A percentile compares a stretch with the other conserved stretches of the same genome.
These are phyloP conservation scores for Borostomias antarcticus DNA, from an alignment of 2,797 vertebrate genomes.

Conservation along the genomic window DNA sequence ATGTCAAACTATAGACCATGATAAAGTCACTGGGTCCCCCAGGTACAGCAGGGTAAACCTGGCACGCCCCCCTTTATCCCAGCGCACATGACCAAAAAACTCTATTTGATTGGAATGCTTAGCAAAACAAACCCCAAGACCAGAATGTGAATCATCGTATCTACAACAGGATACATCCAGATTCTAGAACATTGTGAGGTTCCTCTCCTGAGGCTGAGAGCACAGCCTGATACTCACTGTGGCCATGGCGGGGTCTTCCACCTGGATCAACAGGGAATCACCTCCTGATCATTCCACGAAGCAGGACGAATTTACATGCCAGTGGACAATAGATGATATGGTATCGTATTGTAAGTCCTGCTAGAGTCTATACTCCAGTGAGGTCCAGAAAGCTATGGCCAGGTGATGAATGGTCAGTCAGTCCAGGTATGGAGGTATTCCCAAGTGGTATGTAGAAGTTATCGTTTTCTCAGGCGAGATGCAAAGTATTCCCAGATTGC, in stretches of 20 bases:
- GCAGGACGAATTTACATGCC: too few relatives aligned
- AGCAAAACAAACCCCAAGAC: not conserved
- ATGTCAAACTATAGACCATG: not conserved
- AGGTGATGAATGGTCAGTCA: too few relatives aligned
- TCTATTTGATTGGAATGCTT: not conserved
- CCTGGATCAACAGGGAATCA: not conserved
- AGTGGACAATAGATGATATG: too few relatives aligned
- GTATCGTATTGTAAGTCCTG: too few relatives aligned
- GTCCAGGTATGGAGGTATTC: slow-evolving; percentile 16
- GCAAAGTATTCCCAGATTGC: too few relatives aligned
- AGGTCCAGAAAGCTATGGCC: too few relatives aligned
- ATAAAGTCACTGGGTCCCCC: too few relatives aligned
- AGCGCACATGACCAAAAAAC: not conserved
- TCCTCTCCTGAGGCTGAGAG: too few relatives aligned
- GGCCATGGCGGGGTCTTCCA: not conserved
- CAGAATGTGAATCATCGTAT: not conserved
- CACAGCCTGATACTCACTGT: slow-evolving; percentile 26
- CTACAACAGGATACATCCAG: not conserved
- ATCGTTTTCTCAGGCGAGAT: slow-evolving; percentile 36
- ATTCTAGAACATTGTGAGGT: not conserved
- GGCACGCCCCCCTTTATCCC: too few relatives aligned
- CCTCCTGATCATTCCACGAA: not conserved
- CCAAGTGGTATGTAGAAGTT: too few relatives aligned
- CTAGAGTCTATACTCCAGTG: too few relatives aligned
- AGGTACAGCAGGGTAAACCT: too few relatives aligned